Conservation (phyloP, 2,888 invertebrate genomes). For the Physocephala rufipes region DNA sequence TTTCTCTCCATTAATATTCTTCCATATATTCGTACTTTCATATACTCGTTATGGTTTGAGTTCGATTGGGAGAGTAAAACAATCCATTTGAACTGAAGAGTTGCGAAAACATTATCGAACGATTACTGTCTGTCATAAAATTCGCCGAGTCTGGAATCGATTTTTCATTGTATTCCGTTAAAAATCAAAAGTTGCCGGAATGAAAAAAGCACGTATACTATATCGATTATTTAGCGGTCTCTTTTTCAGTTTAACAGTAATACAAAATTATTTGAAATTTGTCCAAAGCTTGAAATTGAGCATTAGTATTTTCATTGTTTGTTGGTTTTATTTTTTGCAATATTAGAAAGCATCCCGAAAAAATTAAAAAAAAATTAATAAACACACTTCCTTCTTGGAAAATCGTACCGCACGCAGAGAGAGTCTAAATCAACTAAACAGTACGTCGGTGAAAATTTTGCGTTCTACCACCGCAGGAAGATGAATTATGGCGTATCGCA, state of each 20-base stretch:
- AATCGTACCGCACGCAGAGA: not conserved
- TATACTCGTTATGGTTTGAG: not conserved
- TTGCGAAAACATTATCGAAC: conserved; percentile 40
- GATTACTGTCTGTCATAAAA: conserved; percentile 31
- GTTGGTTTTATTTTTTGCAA: not conserved
- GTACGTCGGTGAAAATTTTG: conserved; percentile 6
- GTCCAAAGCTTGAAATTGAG: too few species aligned
- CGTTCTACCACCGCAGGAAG: conserved; percentile 9
- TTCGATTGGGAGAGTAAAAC: conserved; percentile 1
- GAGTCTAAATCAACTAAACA: conserved; percentile 18
- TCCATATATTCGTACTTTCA: too few species aligned
- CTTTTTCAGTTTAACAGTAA: too few species aligned
- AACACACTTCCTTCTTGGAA: not conserved
- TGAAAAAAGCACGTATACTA: not conserved
- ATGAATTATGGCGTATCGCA: not conserved
- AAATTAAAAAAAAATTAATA: conserved; percentile 8
- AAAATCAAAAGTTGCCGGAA: conserved; percentile 5
- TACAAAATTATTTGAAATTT: too few species aligned
- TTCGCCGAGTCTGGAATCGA: conserved; percentile 50
- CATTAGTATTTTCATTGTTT: too few species aligned
- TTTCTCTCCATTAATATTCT: too few species aligned
- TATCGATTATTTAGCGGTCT: not conserved
- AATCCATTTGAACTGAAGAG: not conserved
- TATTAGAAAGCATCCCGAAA: not conserved
- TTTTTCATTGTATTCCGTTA: conserved; percentile 45